Evolutionary conservation across 2,888 invertebrate genomes (phyloP).

Genomic region (Cosmia pyralina): DNA sequence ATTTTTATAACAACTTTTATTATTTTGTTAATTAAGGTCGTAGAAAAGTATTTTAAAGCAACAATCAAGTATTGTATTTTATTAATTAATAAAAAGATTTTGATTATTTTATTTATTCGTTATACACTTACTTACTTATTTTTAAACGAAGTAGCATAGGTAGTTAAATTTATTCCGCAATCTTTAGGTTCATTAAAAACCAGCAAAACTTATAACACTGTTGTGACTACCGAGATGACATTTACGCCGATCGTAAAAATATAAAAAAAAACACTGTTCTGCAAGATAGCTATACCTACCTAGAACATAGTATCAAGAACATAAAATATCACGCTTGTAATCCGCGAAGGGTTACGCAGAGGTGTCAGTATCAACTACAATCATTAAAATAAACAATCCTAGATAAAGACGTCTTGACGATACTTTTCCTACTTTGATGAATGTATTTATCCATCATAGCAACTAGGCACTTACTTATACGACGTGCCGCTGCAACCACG

Average conservation of each 20-base stretch:
- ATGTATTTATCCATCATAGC: background rate
- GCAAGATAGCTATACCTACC: background rate
- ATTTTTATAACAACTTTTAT: conserved; percentile 3
- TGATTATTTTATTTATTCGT: conserved; percentile 2
- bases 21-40: background rate
- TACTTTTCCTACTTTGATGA: background rate
- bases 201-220: conserved; percentile 33
- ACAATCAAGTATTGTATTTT: conserved; percentile 25
- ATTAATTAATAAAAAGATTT: conserved; percentile 29
- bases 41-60: conserved; percentile 3
- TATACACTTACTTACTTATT: background rate
- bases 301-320: background rate
- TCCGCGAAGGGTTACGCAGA: too few relatives aligned
- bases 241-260: conserved; percentile 50
- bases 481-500: too few relatives aligned
- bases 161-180: conserved; percentile 23
- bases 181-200: conserved; percentile 37
- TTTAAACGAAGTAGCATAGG: background rate
- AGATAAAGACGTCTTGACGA: background rate
- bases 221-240: conserved; percentile 29
- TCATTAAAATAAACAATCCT: background rate
- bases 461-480: background rate
- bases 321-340: background rate
- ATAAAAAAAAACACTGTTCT: background rate
- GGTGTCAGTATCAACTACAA: background rate